Conservation (phyloP, 1,140 invertebrate species). For the Diuraphis noxia region DNA sequence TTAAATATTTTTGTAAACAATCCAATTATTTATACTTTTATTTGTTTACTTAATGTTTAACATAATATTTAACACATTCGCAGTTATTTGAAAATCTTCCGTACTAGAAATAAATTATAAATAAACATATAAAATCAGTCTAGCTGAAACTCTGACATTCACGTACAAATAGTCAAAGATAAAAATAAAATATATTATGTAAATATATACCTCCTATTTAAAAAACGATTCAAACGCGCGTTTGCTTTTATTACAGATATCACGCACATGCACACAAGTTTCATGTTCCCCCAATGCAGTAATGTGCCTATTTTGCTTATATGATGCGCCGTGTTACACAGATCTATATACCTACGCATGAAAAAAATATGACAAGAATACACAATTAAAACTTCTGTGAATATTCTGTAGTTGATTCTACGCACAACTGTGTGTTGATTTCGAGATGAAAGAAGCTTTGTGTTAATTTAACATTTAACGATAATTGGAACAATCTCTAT, state of each 20-base stretch:
- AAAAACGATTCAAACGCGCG: no score
- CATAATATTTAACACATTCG: neutral
- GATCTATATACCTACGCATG: neutral
- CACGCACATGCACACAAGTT: no score
- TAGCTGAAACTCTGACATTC: neutral
- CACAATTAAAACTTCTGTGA: neutral
- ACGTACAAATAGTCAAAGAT: neutral
- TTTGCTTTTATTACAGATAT: neutral
- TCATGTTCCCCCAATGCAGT: neutral
- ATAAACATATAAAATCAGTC: neutral
- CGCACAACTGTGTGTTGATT: neutral
- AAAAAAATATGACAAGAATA: neutral
- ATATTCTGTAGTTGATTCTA: neutral
- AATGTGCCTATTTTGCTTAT: neutral
- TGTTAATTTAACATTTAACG: neutral
- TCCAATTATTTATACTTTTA: neutral
- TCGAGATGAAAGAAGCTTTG: neutral
- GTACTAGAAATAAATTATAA: neutral
- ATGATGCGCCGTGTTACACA: neutral
- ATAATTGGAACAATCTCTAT: neutral
- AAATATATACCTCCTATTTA: no score
- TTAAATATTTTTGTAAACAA: slow-evolving; percentile 4
- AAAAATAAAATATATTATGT: neutral
- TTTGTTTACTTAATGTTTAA: neutral
- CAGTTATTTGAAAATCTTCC: neutral